Percentiles rank a stretch among this genome's conserved stretches.
Conservation (phyloP, 2,113 vertebrate species). For the Prinia subflava region DNA sequence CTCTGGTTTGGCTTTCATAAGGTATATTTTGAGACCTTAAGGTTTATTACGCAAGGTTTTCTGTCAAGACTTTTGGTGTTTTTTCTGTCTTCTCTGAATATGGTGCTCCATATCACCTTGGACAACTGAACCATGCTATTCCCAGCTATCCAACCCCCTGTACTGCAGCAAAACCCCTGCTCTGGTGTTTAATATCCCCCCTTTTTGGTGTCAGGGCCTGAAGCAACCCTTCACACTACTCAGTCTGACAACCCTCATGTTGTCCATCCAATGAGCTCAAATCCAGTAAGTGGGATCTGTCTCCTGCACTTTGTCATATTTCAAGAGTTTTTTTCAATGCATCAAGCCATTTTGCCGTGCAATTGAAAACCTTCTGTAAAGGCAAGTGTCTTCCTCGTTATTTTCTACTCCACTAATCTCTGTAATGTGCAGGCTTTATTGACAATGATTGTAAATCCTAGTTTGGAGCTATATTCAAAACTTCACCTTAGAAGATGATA, state of each 20-base stretch:
- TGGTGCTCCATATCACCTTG: neutral
- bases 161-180: neutral
- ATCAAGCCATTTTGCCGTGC: neutral
- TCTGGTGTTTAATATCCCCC: neutral
- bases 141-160: fast-evolving
- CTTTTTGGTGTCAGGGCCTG: neutral
- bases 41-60: neutral
- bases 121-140: neutral
- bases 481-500: neutral
- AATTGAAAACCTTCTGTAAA: neutral
- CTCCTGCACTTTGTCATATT: neutral
- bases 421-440: neutral
- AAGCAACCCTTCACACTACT: neutral
- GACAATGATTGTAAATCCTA: neutral
- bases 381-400: neutral
- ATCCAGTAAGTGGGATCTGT: neutral
- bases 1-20: neutral
- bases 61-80: neutral
- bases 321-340: neutral
- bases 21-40: neutral
- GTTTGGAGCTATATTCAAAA: neutral
- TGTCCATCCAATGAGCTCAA: neutral
- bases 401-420: neutral
- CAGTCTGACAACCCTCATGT: neutral
- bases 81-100: neutral